These are phyloP conservation scores for Hyla sarda DNA, from an alignment of 2,113 vertebrate genomes.

Conservation along the genomic window DNA sequence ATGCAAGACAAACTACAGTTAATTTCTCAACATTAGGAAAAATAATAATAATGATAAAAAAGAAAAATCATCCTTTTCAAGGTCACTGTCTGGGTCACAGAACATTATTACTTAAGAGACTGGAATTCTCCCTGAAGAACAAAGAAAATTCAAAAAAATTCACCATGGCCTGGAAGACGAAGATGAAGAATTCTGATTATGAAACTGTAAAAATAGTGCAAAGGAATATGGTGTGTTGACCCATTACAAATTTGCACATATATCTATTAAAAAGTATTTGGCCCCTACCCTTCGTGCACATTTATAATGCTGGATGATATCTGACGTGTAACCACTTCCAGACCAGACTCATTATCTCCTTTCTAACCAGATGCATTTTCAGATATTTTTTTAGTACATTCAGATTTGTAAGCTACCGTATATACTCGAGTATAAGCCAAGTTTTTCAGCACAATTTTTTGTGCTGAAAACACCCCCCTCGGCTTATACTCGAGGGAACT, in stretches of 20 bases:
- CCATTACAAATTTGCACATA: not conserved
- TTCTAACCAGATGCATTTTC: too few relatives aligned
- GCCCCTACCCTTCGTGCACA: too few relatives aligned
- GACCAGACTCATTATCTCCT: too few relatives aligned
- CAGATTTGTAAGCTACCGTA: too few relatives aligned
- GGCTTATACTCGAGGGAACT: too few relatives aligned
- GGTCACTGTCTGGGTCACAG: constrained; percentile 3
- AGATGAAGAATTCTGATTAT: not conserved
- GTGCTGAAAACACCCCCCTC: too few relatives aligned
- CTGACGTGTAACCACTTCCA: too few relatives aligned
- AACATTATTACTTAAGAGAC: not conserved
- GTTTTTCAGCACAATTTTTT: too few relatives aligned
- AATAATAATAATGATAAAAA: not conserved
- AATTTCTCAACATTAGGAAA: not conserved
- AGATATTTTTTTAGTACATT: too few relatives aligned
- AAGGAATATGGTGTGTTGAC: not conserved
- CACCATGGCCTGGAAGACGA: not conserved
- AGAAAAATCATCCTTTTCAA: not conserved
- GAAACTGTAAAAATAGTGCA: not conserved
- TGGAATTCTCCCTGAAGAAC: not conserved
- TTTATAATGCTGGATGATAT: too few relatives aligned
- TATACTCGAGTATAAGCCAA: too few relatives aligned
- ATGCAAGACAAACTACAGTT: not conserved
- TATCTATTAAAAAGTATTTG: too few relatives aligned
- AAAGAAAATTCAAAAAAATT: not conserved